Evolutionary conservation across 92 coral and sea anemone genomes (phyloP).

Genomic region (Epizoanthus ramosus): DNA sequence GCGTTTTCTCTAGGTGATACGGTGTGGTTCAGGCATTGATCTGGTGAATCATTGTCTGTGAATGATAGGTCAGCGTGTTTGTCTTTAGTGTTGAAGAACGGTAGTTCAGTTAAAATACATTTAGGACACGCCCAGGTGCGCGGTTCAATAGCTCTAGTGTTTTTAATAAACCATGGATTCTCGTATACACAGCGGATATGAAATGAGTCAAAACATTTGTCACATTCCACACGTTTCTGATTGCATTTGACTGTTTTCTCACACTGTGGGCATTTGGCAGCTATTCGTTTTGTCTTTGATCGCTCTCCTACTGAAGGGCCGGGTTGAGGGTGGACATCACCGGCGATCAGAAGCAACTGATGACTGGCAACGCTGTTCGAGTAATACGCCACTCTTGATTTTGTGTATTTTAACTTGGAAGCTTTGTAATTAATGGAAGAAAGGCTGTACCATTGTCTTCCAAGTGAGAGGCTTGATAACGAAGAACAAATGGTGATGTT

Average conservation of each 20-base stretch:
- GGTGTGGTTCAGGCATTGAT: slow-evolving; percentile 2
- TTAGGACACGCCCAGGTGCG: neutral
- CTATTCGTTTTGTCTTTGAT: neutral
- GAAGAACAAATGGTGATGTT: too few relatives aligned
- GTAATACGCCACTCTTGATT: too few relatives aligned
- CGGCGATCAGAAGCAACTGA: too few relatives aligned
- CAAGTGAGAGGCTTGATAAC: too few relatives aligned
- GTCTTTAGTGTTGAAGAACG: neutral
- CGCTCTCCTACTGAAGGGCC: too few relatives aligned
- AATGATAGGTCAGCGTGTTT: neutral
- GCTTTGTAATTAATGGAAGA: too few relatives aligned
- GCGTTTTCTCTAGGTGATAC: neutral
- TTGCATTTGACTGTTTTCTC: slow-evolving; percentile 27
- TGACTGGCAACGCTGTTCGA: too few relatives aligned
- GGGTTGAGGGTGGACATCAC: too few relatives aligned
- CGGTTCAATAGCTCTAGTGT: too few relatives aligned
- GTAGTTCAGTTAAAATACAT: neutral
- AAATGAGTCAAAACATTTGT: slow-evolving; percentile 28
- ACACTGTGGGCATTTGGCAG: slow-evolving; percentile 5
- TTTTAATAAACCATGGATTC: neutral
- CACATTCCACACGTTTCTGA: slow-evolving; percentile 18
- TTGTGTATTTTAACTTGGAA: too few relatives aligned
- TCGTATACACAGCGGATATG: slow-evolving; percentile 23
- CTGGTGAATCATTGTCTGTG: slow-evolving; percentile 1
- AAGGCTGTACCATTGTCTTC: too few relatives aligned